phyloP scores from a whole-genome alignment of 2,113 vertebrate species.

The Ovis canadensis region DNA sequence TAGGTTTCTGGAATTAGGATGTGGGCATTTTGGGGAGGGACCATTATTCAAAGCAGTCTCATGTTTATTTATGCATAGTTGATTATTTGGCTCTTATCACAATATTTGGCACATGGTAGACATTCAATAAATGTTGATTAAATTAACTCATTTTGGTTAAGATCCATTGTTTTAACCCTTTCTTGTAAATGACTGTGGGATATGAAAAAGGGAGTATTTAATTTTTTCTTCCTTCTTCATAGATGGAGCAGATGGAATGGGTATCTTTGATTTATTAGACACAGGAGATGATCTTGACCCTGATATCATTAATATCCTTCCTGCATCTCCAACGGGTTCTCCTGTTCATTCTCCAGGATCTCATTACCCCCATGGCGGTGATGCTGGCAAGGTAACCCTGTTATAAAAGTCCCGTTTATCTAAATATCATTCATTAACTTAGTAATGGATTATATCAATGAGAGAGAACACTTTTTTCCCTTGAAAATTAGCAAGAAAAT shows the following conservation, averaged over 20 bases:
- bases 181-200: background rate
- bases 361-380: constrained; percentile 94
- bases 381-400: constrained; percentile 90
- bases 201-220: constrained; percentile 20
- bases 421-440: background rate
- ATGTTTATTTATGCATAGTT: constrained; percentile 3
- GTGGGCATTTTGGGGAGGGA: background rate
- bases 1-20: constrained; percentile 10
- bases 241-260: constrained; percentile 96
- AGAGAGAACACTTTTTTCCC: background rate
- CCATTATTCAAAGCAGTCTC: constrained; percentile 5
- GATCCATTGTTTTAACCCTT: background rate
- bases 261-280: constrained; percentile 93
- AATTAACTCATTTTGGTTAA: constrained; percentile 23
- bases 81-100: background rate
- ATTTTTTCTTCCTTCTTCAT: constrained; percentile 54
- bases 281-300: constrained; percentile 93
- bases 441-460: background rate
- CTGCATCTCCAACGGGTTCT: constrained; percentile 92
- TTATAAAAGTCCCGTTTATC: constrained; percentile 1
- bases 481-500: background rate
- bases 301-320: constrained; percentile 97
- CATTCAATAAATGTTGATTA: constrained; percentile 19
- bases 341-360: constrained; percentile 96
- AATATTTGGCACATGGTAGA: background rate